A percentile compares a stretch with the other conserved stretches of the same genome.
Evolutionary conservation across 92 coral and sea anemone species (phyloP).

Genomic region (Parazoanthus swiftii): DNA sequence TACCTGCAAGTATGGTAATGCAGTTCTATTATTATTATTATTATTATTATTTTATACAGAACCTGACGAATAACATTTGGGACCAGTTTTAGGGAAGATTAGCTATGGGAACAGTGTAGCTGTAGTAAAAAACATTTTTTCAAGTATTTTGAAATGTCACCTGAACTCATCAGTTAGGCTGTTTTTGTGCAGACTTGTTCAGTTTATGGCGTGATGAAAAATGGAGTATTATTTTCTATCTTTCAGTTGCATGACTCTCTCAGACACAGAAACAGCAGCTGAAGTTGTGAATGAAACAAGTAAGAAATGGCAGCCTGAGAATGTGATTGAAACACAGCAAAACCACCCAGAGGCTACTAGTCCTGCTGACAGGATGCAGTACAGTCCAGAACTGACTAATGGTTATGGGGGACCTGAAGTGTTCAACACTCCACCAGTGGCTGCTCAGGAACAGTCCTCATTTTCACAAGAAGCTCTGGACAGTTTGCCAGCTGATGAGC

Average conservation of each 20-base stretch:
- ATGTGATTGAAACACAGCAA: conserved; percentile 46
- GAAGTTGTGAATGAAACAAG: conserved; percentile 46
- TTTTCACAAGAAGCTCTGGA: conserved; percentile 76
- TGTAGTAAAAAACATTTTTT: too few species aligned
- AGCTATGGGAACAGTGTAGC: too few species aligned
- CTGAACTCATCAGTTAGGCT: too few species aligned
- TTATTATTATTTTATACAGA: too few species aligned
- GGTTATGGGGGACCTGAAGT: conserved; percentile 67
- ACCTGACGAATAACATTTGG: too few species aligned
- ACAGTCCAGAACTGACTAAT: conserved; percentile 77
- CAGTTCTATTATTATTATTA: too few species aligned
- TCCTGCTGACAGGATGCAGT: conserved; percentile 69
- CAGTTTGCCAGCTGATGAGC: conserved; percentile 69
- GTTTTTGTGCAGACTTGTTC: too few species aligned
- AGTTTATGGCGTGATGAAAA: too few species aligned
- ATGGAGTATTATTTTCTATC: background rate
- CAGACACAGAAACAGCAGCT: conserved; percentile 60
- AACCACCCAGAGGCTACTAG: conserved; percentile 41
- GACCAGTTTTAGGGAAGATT: too few species aligned
- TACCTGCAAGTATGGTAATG: too few species aligned
- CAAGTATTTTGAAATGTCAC: too few species aligned
- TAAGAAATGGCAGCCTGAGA: conserved; percentile 61
- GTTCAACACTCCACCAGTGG: conserved; percentile 19
- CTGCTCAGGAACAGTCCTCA: conserved; percentile 36
- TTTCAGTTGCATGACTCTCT: conserved; percentile 63